Evolutionary conservation across 2,888 invertebrate genomes (phyloP).

Genomic region (Thereva unica): DNA sequence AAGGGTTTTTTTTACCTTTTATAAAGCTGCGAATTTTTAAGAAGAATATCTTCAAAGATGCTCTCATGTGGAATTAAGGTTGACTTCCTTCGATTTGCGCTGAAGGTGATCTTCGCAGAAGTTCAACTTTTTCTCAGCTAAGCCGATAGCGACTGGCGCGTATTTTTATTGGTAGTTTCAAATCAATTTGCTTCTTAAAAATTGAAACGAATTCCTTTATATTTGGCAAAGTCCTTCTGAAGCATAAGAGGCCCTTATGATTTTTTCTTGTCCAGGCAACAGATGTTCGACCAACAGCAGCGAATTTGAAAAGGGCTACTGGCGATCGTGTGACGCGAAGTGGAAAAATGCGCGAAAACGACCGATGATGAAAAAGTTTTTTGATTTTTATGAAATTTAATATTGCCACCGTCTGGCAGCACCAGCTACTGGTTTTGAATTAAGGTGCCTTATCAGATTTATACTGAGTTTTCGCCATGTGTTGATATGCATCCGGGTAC

Average conservation of each 20-base stretch:
- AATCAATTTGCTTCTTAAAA: no score
- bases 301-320: no score
- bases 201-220: no score
- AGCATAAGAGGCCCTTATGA: neutral
- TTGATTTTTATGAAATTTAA: constrained; percentile 33
- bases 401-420: constrained; percentile 26
- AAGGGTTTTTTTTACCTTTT: constrained; percentile 37
- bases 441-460: neutral
- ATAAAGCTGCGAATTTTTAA: neutral
- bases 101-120: no score
- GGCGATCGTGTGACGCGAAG: no score
- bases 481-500: constrained; percentile 24
- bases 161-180: no score
- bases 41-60: neutral
- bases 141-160: no score
- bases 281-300: constrained; percentile 27
- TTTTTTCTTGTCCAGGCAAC: constrained; percentile 2
- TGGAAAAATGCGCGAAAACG: constrained; percentile 28
- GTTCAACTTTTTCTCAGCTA: no score
- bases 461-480: constrained; percentile 21
- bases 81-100: neutral
- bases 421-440: constrained; percentile 25
- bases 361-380: constrained; percentile 11
- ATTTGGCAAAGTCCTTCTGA: no score
- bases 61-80: constrained; percentile 4